phyloP scores from a whole-genome alignment of 2,113 vertebrate species.

The Onychostruthus taczanowskii region DNA sequence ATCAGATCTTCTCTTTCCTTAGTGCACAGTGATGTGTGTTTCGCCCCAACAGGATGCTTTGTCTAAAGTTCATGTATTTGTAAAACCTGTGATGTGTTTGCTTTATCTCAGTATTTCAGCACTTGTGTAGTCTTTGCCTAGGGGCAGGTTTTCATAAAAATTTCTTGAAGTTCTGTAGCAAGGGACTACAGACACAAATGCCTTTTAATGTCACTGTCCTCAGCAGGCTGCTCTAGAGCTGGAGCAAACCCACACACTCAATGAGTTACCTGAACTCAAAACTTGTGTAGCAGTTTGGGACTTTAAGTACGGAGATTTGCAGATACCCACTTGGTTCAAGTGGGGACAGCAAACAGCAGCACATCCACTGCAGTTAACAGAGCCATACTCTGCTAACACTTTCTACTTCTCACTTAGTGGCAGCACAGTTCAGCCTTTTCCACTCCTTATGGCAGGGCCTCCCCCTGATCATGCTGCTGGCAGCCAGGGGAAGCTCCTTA shows the following conservation, averaged over 20 bases:
- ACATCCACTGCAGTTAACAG: not conserved
- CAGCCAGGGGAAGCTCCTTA: not conserved
- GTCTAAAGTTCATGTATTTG: not conserved
- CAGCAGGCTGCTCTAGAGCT: not conserved
- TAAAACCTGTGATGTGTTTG: conserved; percentile 3
- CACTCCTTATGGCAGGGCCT: not conserved
- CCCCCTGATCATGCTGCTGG: rapidly evolving
- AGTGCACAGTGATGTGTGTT: not conserved
- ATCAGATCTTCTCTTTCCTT: not conserved
- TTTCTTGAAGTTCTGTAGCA: not conserved
- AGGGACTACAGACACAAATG: not conserved
- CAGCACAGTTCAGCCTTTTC: not conserved
- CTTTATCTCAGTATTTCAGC: not conserved
- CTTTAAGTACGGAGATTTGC: not conserved
- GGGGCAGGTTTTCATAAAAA: conserved; percentile 10
- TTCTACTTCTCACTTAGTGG: not conserved
- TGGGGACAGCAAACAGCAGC: not conserved
- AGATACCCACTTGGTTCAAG: not conserved
- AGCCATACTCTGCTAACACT: not conserved
- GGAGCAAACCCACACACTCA: not conserved
- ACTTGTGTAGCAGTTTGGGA: not conserved
- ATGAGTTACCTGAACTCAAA: not conserved
- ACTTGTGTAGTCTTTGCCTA: conserved; percentile 9
- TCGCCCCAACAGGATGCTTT: not conserved
- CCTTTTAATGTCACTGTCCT: not conserved